Conservation (phyloP, 2,113 vertebrate genomes). For the Hoplias malabaricus region DNA sequence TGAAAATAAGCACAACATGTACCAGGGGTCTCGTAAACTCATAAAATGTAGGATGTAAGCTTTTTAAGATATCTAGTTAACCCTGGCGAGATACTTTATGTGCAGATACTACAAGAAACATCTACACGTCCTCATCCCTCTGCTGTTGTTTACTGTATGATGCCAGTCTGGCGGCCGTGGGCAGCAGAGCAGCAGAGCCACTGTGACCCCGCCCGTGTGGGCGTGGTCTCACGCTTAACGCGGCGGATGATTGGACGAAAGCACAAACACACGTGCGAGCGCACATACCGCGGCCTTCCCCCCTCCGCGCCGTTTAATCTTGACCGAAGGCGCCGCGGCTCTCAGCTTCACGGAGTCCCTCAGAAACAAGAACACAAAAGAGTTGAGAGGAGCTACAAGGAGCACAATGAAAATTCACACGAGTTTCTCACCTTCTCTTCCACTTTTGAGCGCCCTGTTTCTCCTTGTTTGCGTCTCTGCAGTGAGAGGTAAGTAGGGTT, state of each 20-base stretch:
- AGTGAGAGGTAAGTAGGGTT: constrained; percentile 64
- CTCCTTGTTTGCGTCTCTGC: constrained; percentile 47
- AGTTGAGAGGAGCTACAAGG: background rate
- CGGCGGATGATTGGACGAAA: constrained; percentile 62
- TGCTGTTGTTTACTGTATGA: constrained; percentile 35
- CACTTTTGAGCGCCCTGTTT: constrained; percentile 60
- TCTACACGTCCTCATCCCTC: background rate
- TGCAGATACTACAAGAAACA: too few species aligned
- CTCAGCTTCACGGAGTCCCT: background rate
- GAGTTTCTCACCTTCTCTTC: constrained; percentile 39
- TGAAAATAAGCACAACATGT: too few species aligned
- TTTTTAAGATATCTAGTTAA: too few species aligned
- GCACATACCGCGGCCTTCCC: constrained; percentile 44
- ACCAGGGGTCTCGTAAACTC: too few species aligned
- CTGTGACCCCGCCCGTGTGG: constrained; percentile 15
- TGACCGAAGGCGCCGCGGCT: constrained; percentile 20
- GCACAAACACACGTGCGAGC: constrained; percentile 63
- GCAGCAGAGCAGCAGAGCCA: constrained; percentile 3
- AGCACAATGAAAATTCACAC: constrained; percentile 60
- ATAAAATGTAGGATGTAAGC: too few species aligned
- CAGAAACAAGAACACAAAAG: background rate
- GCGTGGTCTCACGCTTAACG: constrained; percentile 53
- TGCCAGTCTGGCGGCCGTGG: background rate
- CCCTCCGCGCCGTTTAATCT: constrained; percentile 13
- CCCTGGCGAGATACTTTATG: too few species aligned